Evolutionary conservation across 2,113 vertebrate species (phyloP), one percentile per base, ranked within the genome.

Genomic region (Caloenas nicobarica): DNA sequence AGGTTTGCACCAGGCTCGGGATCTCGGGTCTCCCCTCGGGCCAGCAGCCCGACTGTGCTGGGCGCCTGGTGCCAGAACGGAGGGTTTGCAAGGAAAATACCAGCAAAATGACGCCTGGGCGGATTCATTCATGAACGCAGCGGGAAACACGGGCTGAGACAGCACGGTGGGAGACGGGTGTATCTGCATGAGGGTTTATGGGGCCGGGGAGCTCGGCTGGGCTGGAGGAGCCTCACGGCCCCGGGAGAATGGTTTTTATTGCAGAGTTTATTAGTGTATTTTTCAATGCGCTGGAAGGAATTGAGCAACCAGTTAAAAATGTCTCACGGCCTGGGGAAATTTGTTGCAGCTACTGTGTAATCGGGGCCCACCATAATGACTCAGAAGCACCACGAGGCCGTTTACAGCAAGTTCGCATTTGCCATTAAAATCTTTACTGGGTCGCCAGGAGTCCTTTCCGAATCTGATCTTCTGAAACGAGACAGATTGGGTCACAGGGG

Each of bases 271-370:
- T 93, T 72, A 34, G 78, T 36, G 44, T 62, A 70, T 95, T 94
- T 91, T 79, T 89, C 76, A 81, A 12, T 76, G 62, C 24, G 9
- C 74, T 95, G 94, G 89, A 92, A 97, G 95, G 95, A 95, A 95
- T 86, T 93, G 77, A 87, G 50, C 66, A 96, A 90, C 77, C 88
- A 57, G 83, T 93, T 90, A 94, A 96, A 92, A 95, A 72, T 56
- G 44, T 93, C 89, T 96, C 89, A 36, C 8, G 46, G 85, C 91
- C 90, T 58, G 62, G 96, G 81, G 93, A 94, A 89, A 93, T 82
- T 79, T 11, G 21, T 93, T 80, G 57, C 88, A 62, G 68, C 95
- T 96, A 68, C 86, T 56, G 66, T 93, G 86, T 85, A 84, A 66
- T 17, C 53, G 74, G 88, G 71, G 46, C 90, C 46, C 69, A 53